Evolutionary conservation across 2,888 invertebrate species (phyloP), one percentile per base, ranked within the genome.

Genomic region (Athrips mouffetella): DNA sequence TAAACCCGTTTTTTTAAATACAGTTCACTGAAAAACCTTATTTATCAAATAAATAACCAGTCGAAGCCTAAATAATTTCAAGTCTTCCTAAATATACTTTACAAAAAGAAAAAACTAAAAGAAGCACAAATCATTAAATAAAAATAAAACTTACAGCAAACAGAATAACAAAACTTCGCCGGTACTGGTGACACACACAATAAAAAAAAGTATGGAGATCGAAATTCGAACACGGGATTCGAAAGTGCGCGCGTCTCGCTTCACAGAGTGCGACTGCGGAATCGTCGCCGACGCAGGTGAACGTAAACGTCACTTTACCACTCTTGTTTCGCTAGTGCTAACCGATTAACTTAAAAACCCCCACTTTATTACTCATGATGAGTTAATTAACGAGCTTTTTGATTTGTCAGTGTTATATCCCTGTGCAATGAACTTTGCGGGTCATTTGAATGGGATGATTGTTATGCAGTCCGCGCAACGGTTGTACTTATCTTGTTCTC

Each of bases 341-440:
- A 57, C 78, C 76, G 64, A 21, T 21, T 21, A 20, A 37, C 59
- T 68, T 69, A 53, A 50, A 65, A 57, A 55, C 62, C 62, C 67
- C 71, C 70, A 73, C 73, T 71, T 66, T 62, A 65, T 61, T 59
- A 65, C 53, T 51, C 54, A 55, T 55, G 51, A 62, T 60, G 58
- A 61, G 61, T 61, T 56, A 63, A 68, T 54, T 51, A 56, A 56
- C 53, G 59, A 59, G 50, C 79, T 81, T 51, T 60, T 72, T 48
- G 70, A 84, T 67, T 76, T 65, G 60, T 70, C 71, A 70, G 81
- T 73, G 60, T 63, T 76, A 70, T 74, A 76, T 63, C 59, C 54
- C 63, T 85, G 84, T 78, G 76, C 86, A 68, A 78, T 87, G 87
- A 87, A 87, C 87, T 84, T 85, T 79, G 73, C 73, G 70, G 73